phyloP scores from a whole-genome alignment of 1,140 invertebrate species.

The Ladona fulva region DNA sequence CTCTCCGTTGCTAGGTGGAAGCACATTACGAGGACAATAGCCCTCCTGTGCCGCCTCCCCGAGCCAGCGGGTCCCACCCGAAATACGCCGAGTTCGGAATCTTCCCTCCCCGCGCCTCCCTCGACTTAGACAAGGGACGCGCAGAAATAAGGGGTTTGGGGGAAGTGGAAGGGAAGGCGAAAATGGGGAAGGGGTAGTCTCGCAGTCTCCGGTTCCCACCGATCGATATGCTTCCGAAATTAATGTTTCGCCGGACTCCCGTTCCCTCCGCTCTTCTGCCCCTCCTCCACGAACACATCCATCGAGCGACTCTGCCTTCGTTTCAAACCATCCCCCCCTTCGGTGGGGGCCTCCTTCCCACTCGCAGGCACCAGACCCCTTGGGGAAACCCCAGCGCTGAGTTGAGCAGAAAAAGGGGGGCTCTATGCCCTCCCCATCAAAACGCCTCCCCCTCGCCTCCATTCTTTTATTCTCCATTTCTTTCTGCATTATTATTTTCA shows the following conservation, averaged over 20 bases:
- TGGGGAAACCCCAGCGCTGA: neutral
- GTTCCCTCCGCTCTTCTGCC: neutral
- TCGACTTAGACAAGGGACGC: neutral
- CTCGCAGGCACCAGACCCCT: neutral
- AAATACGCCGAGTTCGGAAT: neutral
- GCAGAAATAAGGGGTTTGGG: neutral
- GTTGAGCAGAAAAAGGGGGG: neutral
- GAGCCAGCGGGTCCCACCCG: neutral
- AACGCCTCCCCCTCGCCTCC: neutral
- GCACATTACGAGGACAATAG: neutral
- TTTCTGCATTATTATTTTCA: neutral
- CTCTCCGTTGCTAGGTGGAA: neutral
- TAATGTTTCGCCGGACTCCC: conserved; percentile 1
- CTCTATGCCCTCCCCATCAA: neutral
- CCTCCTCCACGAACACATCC: neutral
- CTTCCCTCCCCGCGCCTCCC: neutral
- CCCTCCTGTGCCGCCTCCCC: neutral
- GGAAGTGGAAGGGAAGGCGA: neutral
- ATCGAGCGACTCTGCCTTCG: neutral
- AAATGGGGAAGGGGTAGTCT: neutral
- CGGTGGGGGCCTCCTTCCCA: neutral
- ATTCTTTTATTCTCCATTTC: conserved; percentile 5
- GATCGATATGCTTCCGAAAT: conserved; percentile 5
- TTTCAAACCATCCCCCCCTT: neutral
- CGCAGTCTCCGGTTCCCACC: neutral